Conservation (phyloP, 2,888 invertebrate species). For the Microctonus hyperodae region DNA sequence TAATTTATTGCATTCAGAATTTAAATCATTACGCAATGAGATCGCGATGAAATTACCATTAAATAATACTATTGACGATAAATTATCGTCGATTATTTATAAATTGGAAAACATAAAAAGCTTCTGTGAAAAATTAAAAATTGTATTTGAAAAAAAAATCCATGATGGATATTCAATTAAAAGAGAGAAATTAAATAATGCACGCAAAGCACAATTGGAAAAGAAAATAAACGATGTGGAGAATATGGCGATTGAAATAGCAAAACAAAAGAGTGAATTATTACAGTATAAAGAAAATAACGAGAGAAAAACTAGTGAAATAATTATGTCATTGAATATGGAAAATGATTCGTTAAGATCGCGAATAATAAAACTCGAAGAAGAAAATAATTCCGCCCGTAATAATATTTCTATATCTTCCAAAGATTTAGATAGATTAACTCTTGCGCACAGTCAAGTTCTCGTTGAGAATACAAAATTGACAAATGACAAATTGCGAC, state of each 20-base stretch:
- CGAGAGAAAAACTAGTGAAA: constrained; percentile 52
- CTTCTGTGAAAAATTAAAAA: constrained; percentile 54
- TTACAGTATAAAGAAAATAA: constrained; percentile 53
- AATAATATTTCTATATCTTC: constrained; percentile 69
- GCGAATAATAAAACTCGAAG: constrained; percentile 54
- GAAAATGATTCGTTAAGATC: constrained; percentile 53
- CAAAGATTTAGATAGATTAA: constrained; percentile 75
- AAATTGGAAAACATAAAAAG: constrained; percentile 52
- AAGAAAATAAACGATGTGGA: constrained; percentile 64
- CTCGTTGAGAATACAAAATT: constrained; percentile 77
- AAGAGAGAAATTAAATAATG: constrained; percentile 66
- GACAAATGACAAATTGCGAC: constrained; percentile 72
- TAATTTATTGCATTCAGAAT: constrained; percentile 48
- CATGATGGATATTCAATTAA: constrained; percentile 61
- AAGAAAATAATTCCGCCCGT: constrained; percentile 57
- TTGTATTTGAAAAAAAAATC: constrained; percentile 58
- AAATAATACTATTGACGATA: constrained; percentile 51
- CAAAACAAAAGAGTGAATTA: constrained; percentile 59
- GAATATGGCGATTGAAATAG: constrained; percentile 63
- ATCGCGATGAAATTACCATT: constrained; percentile 42
- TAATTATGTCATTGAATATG: constrained; percentile 50
- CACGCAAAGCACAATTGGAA: constrained; percentile 68
- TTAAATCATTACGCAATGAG: constrained; percentile 50
- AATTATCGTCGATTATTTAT: constrained; percentile 47
- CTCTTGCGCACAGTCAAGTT: constrained; percentile 77